Evolutionary conservation across 2,888 invertebrate genomes (phyloP), one percentile per base, ranked within the genome.

Genomic region (Balanococcus diminutus): DNA sequence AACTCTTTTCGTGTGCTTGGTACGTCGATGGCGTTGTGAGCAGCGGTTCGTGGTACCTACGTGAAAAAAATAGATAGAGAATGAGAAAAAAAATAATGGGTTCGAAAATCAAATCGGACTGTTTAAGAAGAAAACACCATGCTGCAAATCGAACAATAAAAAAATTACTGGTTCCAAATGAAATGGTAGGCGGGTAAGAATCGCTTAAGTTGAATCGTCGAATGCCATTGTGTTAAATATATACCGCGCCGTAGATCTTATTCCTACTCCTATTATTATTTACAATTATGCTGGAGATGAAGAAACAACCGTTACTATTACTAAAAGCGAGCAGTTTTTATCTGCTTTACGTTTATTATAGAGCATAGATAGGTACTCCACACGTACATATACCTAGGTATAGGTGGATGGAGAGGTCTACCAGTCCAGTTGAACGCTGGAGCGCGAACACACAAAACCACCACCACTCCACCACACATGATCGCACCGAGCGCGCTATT

Each of bases 181-280:
- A 84, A 84, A 84, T 84, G 84, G 84, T 84, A 84, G 84, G 84
- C 84, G 84, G 84, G 84, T 84, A 79, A 25, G 84, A 79, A 84
- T 84, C 84, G 84, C 84, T 84, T 84, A 84, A 75, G 72, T 75
- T 42, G 84, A 84, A 84, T 84, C 84, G 72, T 84, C 84, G 84
- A 84, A 84, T 84, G 84, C 84, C 84, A 84, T 84, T 84, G 84
- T 84, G 84, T 84, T 84, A 84, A 84, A 84, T 84, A 84, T 84
- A 84, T 84, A 84, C 84, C 84, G 84, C 72, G n/a, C n/a, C n/a
- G n/a, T n/a, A n/a, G n/a, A n/a, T n/a, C 84, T 22, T 72, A 39
- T 75, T 75, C 75, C 75, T 84, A 75, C 42, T 84, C 84, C 84
- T 84, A 46, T 84, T 84, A 84, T 84, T 84, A 84, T 84, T 84